A percentile compares a stretch with the other conserved stretches of the same genome.
These are phyloP conservation scores for Eutrigla gurnardus DNA, from an alignment of 2,797 vertebrate species.

Conservation along the genomic window DNA sequence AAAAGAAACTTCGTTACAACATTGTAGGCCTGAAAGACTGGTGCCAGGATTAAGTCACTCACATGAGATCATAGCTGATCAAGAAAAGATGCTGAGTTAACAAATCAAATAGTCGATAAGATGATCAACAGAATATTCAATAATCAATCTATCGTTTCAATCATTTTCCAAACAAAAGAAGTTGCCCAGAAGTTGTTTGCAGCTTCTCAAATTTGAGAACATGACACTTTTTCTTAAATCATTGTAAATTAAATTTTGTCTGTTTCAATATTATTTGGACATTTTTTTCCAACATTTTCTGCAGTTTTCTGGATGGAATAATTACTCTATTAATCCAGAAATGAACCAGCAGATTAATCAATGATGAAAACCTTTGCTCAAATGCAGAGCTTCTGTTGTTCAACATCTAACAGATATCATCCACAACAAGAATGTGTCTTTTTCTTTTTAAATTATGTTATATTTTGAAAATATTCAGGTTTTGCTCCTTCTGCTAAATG, in stretches of 20 bases:
- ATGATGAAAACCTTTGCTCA: background rate
- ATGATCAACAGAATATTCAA: background rate
- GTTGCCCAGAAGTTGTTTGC: background rate
- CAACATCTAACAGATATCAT: background rate
- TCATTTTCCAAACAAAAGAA: background rate
- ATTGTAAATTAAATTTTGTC: background rate
- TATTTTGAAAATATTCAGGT: background rate
- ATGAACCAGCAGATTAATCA: too few species aligned
- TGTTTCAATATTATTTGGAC: background rate
- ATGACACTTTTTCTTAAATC: background rate
- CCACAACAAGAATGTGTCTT: background rate
- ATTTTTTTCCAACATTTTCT: background rate
- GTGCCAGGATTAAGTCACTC: slow-evolving; percentile 3
- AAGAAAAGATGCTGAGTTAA: background rate
- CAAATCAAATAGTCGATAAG: background rate
- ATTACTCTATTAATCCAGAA: background rate
- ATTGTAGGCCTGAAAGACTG: background rate
- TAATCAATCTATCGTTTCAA: background rate
- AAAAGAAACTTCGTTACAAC: background rate
- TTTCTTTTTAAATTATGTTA: background rate
- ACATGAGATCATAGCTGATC: background rate
- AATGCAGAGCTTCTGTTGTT: background rate
- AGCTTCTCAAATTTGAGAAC: background rate
- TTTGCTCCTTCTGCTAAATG: background rate
- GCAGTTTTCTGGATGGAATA: background rate